Base-by-base conservation (phyloP, 2,797 vertebrate genomes). In the Coregonus suidteri region DNA sequence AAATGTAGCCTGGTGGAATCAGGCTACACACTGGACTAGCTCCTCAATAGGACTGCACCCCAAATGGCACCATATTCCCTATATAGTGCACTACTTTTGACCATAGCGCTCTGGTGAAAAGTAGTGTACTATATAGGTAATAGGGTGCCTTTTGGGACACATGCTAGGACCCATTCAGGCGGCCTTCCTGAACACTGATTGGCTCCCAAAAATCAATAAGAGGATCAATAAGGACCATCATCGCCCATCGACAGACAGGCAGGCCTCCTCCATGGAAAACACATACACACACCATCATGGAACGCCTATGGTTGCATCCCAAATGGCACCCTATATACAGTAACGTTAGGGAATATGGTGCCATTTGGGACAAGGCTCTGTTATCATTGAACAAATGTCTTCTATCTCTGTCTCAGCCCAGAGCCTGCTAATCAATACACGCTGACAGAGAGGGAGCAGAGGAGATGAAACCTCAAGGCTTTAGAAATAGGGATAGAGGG, bases 161-260 rank as follows among this genome's bases (percentile, higher is more conserved):
- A 41, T 41, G 0, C 6, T 41, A 41, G 37, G 37, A 41, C 6
- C 37, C 37, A 41, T 41, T 41, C 37, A 41, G 37, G 37, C 35
- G 1, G 35, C 37, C 37, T 41, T 41, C 6, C 37, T 41, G 37
- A 41, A 41, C 37, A 75, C 65, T n/a, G 62, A 77, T 25, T 75
- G 30, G 65, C 64, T 81, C 47, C 76, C 77, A 78, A 54, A 68
- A 81, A 73, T 84, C 79, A 84, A 47, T 75, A 53, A 62, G 6
- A 74, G 37, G 68, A 84, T 87, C 84, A 83, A 83, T 87, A 73
- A 71, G 71, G 67, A 15, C 80, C 68, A 82, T 82, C 78, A 64
- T 11, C n/a, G 66, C 25, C 75, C n/a, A 9, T 41, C 68, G 16
- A 6, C 31, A 67, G 30, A 30, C 53, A 64, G 18, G 25, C 59